Percentiles rank a stretch among this genome's conserved stretches.
These are phyloP conservation scores for Mayetiola destructor DNA, from an alignment of 2,888 invertebrate species.

Conservation along the genomic window DNA sequence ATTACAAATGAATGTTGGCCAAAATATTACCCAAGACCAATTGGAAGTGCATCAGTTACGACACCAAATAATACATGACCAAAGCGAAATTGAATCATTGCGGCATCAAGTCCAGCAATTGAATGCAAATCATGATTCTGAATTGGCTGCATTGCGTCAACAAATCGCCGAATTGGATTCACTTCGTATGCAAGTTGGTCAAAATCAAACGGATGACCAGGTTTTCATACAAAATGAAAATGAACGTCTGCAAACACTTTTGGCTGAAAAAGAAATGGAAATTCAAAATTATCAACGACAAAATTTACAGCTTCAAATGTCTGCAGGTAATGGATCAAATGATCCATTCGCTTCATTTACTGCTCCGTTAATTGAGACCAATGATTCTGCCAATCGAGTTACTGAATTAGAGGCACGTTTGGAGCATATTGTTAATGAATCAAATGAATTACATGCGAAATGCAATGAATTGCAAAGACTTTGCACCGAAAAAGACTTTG, in stretches of 20 bases:
- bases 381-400: not conserved
- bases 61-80: slow-evolving; percentile 35
- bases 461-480: not conserved
- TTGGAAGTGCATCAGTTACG: slow-evolving; percentile 31
- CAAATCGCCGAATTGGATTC: slow-evolving; percentile 31
- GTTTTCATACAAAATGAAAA: slow-evolving; percentile 40
- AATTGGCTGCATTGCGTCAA: slow-evolving; percentile 28
- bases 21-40: slow-evolving; percentile 30
- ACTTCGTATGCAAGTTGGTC: slow-evolving; percentile 29
- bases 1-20: slow-evolving; percentile 29
- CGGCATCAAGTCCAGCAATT: slow-evolving; percentile 30
- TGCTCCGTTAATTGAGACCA: not conserved
- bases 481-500: not conserved
- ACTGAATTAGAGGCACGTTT: not conserved
- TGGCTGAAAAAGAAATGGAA: slow-evolving; percentile 39
- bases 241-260: slow-evolving; percentile 39
- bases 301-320: slow-evolving; percentile 30
- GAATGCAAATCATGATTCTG: slow-evolving; percentile 31
- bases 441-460: not conserved
- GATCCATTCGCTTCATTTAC: slow-evolving; percentile 16
- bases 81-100: slow-evolving; percentile 33
- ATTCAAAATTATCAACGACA: slow-evolving; percentile 34
- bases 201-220: slow-evolving; percentile 36
- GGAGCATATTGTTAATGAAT: not conserved
- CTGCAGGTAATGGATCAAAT: slow-evolving; percentile 20